phyloP scores from a whole-genome alignment of 2,888 invertebrate species.

The Scaptomyza polygonia region DNA sequence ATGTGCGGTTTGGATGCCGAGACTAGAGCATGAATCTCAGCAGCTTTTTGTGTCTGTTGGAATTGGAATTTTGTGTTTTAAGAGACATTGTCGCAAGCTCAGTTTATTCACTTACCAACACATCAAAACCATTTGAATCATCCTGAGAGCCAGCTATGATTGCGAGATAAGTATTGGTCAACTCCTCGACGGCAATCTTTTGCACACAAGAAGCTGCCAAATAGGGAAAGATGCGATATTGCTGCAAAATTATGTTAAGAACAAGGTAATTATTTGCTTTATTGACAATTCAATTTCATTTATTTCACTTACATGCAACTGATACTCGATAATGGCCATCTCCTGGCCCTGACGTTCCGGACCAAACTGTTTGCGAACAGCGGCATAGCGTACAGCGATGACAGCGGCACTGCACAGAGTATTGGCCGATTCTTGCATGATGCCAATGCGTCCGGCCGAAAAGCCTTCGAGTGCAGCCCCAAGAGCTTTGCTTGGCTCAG shows the following conservation, averaged over 20 bases:
- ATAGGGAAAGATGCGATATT: conserved; percentile 90
- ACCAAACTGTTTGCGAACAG: conserved; percentile 91
- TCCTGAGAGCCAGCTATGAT: conserved; percentile 88
- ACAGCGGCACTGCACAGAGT: conserved; percentile 87
- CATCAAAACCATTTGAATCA: conserved; percentile 83
- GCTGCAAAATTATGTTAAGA: conserved; percentile 84
- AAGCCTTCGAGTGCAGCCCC: conserved; percentile 94
- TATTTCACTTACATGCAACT: conserved; percentile 87
- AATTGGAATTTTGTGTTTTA: neutral
- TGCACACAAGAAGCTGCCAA: conserved; percentile 87
- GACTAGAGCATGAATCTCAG: conserved; percentile 88
- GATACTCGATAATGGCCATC: conserved; percentile 92
- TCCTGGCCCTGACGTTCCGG: conserved; percentile 87
- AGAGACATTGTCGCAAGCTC: neutral
- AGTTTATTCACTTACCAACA: conserved; percentile 75
- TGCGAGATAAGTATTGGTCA: conserved; percentile 88
- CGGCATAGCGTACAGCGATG: conserved; percentile 92
- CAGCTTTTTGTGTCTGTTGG: conserved; percentile 84
- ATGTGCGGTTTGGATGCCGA: conserved; percentile 88
- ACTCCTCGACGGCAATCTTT: conserved; percentile 88
- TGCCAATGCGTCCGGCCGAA: conserved; percentile 92
- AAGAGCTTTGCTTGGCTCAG: conserved; percentile 93
- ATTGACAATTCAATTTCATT: neutral
- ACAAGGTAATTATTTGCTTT: neutral
- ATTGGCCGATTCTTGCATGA: conserved; percentile 86